Evolutionary conservation across 2,888 invertebrate genomes (phyloP), one percentile per base, ranked within the genome.

Genomic region (Cordylochernes scorpioides): DNA sequence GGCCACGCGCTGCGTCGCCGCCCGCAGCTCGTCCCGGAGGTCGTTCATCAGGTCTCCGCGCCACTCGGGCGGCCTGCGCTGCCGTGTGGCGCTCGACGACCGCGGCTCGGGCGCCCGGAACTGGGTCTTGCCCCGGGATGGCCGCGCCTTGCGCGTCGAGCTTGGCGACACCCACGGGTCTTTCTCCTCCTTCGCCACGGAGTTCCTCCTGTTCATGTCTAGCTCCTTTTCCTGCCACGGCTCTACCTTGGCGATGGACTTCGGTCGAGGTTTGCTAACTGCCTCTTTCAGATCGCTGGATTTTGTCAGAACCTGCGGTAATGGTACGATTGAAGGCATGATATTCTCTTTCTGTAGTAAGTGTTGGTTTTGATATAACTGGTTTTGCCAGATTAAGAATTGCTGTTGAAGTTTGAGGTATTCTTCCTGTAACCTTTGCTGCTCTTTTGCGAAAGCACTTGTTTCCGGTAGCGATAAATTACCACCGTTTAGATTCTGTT

Each of bases 71-170:
- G 37, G 37, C 15, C 34, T 16, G 10, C 37, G 19, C 17, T 37
- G 37, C 5, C 37, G 22, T 15, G 29, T 35, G 17, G 31, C 33
- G 14, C 31, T 33, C 8, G 37, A 31, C 1, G 25, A 14, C 10
- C 34, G 30, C 16, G 35, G 31, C 15, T 34, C 34, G 2, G 37
- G 37, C 2, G 37, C 34, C 24, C 35, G 34, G 17, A 37, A 37
- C 13, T 35, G 30, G 12, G 25, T 37, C 15, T 37, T 37, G 0
- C 27, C 33, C 13, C 32, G 32, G 2, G 37, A 37, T 3, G 34
- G 33, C 5, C 37, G 30, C 14, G 34, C 17, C 4, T 30, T 35
- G 17, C 30, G 30, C 5, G 33, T 24, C n/a, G 30, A 28, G 5
- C 14, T 25, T 4, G 26, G 15, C 3, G 19, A 17, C 2, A 25